Conservation (phyloP, 2,888 invertebrate species). For the Drosophila pegasa region DNA sequence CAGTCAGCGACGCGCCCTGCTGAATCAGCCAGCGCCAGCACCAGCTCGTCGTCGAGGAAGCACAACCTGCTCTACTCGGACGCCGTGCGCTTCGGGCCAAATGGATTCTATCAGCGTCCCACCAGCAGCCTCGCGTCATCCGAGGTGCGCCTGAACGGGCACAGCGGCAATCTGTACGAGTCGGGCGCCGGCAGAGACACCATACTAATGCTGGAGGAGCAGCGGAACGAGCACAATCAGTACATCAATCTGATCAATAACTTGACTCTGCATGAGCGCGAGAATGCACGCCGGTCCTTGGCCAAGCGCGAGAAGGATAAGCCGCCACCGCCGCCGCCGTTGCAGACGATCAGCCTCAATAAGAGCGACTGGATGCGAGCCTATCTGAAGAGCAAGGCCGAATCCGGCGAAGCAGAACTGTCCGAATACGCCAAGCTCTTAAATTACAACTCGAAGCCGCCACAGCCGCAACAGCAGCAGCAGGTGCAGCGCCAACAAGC, state of each 20-base stretch:
- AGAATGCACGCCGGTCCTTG: neutral
- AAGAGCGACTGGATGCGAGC: slow-evolving; percentile 24
- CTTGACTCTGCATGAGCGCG: slow-evolving; percentile 46
- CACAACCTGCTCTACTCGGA: slow-evolving; percentile 55
- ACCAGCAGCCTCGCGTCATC: slow-evolving; percentile 42
- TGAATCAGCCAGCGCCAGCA: slow-evolving; percentile 9
- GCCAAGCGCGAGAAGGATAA: slow-evolving; percentile 17
- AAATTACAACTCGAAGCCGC: slow-evolving; percentile 4
- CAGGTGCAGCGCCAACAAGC: too few relatives aligned
- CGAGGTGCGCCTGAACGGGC: slow-evolving; percentile 37
- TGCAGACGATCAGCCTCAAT: slow-evolving; percentile 15
- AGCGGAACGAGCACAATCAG: slow-evolving; percentile 56
- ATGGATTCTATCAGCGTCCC: slow-evolving; percentile 44
- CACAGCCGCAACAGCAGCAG: neutral
- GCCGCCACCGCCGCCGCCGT: slow-evolving; percentile 15
- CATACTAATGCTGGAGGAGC: slow-evolving; percentile 37
- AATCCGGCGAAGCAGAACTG: neutral
- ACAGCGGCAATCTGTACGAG: slow-evolving; percentile 17
- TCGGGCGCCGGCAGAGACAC: slow-evolving; percentile 17
- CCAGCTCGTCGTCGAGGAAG: slow-evolving; percentile 8
- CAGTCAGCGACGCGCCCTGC: neutral
- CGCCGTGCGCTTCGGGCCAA: slow-evolving; percentile 61
- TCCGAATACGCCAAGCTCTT: slow-evolving; percentile 46
- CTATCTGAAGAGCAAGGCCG: slow-evolving; percentile 14
- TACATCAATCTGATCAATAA: slow-evolving; percentile 63